Evolutionary conservation across 2,888 invertebrate genomes (phyloP), one percentile per base, ranked within the genome.

Genomic region (Pyrochroa serraticornis): DNA sequence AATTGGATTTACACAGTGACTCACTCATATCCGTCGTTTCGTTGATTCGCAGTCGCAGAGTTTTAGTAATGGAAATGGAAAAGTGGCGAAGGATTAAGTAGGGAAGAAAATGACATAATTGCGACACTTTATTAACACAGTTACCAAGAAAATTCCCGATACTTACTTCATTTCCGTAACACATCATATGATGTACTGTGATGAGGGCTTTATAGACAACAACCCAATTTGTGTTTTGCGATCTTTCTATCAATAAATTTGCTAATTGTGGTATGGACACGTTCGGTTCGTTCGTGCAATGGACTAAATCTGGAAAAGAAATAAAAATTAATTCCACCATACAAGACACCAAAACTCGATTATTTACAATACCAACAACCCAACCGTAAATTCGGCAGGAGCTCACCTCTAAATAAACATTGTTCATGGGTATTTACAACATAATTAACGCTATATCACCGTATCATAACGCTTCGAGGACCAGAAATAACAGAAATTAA

Each of bases 201-300:
- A 99, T 94, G 67, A 99, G 89, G 43, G 98, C 89, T 82, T 99
- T 99, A 82, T 94, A 99, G 55, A 99, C 98, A 62, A 99, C 97
- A 66, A 98, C 95, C 99, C 99, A 99, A 80, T 93, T 97, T 70
- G 93, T 89, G 82, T 95, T 95, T 82, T 98, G 97, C 66, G 98
- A 97, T 73, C 99, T 85, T 82, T 99, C 98, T 77, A 99, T 95
- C 76, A 99, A 87, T 75, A 98, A 85, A 84, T 99, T 98, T 59
- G 99, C 99, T 84, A 99, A 87, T 82, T 98, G 97, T 72, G 99
- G 99, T 83, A 99, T 99, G 63, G 98, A 98, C 59, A 99, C 98
- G 82, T 99, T 99, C 58, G 99, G 97, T 84, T 99, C 99, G 82
- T 98, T 97, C 78, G 99, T 99, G 85, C 99, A 99, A 80, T 98